Conservation (phyloP, 2,113 vertebrate species). For the Marmota monax region DNA sequence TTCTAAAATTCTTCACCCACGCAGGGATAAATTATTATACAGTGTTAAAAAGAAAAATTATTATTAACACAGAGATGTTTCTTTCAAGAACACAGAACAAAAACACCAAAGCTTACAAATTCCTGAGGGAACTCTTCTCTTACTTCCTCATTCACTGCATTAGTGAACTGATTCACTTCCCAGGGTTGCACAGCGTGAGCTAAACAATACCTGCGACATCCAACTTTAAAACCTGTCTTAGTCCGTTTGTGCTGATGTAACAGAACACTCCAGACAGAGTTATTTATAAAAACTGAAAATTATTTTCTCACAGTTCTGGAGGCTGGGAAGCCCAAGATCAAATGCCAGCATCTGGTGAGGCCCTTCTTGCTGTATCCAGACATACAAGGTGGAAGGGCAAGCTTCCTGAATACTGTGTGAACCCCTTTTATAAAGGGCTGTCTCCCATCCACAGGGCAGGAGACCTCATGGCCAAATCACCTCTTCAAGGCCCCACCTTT, state of each 20-base stretch:
- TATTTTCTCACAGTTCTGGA: background rate
- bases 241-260: background rate
- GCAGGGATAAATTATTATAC: background rate
- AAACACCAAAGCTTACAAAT: background rate
- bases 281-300: background rate
- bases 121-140: background rate
- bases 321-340: background rate
- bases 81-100: background rate
- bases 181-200: too few species aligned
- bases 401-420: background rate
- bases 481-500: background rate
- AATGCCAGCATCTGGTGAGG: background rate
- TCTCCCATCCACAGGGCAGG: background rate
- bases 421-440: background rate
- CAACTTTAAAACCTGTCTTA: background rate
- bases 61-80: background rate
- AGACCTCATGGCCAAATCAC: background rate
- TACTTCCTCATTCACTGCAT: background rate
- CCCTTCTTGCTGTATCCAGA: too few species aligned
- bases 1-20: constrained; percentile 1
- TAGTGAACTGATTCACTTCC: background rate
- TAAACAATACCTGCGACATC: accelerated
- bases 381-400: background rate
- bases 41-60: background rate
- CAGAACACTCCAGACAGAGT: background rate